Evolutionary conservation across 2,797 vertebrate species (phyloP), one percentile per base, ranked within the genome.

Genomic region (Melopsittacus undulatus): DNA sequence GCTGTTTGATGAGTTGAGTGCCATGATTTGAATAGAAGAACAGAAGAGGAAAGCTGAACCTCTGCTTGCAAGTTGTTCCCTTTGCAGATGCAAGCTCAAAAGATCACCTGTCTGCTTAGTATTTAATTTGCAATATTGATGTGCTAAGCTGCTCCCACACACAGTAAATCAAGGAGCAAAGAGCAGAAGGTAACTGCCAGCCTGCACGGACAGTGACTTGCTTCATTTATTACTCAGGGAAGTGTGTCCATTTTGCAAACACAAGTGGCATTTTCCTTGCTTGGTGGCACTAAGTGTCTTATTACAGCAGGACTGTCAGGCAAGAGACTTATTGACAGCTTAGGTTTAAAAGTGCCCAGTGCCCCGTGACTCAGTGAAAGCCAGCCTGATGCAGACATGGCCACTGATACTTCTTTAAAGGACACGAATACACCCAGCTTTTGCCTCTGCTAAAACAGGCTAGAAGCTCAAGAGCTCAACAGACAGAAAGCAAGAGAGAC

Each of bases 111-210:
- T 57, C 49, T 5, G 0, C 40, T 74, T 84, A 43, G 75, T 78
- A 72, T 87, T 94, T 94, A 80, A 86, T 94, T 86, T 84, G 63
- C 76, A 87, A 48, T 74, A 63, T 26, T 48, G 59, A 92, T 83
- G 54, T 61, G 29, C 62, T 82, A 66, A 94, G 63, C 51, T 81
- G 56, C 48, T 86, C 57, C 4, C 10, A 32, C 30, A 73, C 27
- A 59, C 48, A 74, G 80, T 94, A 94, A 93, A 95, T 95, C 86
- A 90, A 78, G 38, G 56, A 75, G 42, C 38, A 57, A 92, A 73
- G 56, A 91, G 63, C 54, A 19, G 34, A 91, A 89, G 70, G 43
- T 56, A 75, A 76, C 48, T 91, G 66, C 77, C 82, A 90, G 75
- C 40, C 68, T 51, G 40, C 29, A 57, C 0, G 0, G 69, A 40